Conservation (phyloP, 2,113 vertebrate genomes). For the Pimephales promelas region DNA sequence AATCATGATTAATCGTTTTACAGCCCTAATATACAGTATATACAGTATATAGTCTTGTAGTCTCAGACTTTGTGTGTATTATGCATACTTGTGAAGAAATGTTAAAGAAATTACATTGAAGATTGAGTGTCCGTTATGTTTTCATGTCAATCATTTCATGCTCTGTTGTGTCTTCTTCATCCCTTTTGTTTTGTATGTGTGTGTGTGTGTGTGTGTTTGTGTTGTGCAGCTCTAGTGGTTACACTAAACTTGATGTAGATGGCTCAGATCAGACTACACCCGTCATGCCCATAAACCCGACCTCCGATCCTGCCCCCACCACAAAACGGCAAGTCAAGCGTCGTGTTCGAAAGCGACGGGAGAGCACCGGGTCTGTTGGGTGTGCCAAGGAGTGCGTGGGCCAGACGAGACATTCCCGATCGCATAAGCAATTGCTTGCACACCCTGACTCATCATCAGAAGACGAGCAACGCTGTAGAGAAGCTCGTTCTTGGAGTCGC, state of each 20-base stretch:
- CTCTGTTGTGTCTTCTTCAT: slow-evolving; percentile 43
- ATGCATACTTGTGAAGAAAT: no score
- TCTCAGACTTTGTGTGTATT: no score
- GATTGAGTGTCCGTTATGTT: not conserved
- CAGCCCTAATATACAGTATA: no score
- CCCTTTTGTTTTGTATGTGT: slow-evolving; percentile 51
- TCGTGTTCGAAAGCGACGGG: slow-evolving; percentile 79
- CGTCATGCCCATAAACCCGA: slow-evolving; percentile 73
- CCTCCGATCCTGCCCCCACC: slow-evolving; percentile 66
- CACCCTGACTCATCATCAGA: slow-evolving; percentile 77
- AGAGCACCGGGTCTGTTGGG: slow-evolving; percentile 65
- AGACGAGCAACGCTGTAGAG: slow-evolving; percentile 77
- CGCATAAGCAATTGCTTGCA: slow-evolving; percentile 59
- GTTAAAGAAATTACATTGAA: no score
- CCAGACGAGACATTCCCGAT: slow-evolving; percentile 67
- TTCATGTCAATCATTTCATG: slow-evolving; percentile 15
- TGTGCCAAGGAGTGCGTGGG: slow-evolving; percentile 26
- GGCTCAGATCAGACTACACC: slow-evolving; percentile 74
- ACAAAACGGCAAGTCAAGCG: slow-evolving; percentile 83
- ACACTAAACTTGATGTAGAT: slow-evolving; percentile 83
- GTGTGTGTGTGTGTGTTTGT: slow-evolving; percentile 68
- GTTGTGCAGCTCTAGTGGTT: slow-evolving; percentile 76
- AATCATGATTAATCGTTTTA: no score
- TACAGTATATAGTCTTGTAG: no score
- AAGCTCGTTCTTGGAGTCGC: slow-evolving; percentile 82